Percentiles rank a stretch among this genome's conserved stretches.
These are phyloP conservation scores for Paratilapia polleni DNA, from an alignment of 2,113 vertebrate species.

Conservation along the genomic window DNA sequence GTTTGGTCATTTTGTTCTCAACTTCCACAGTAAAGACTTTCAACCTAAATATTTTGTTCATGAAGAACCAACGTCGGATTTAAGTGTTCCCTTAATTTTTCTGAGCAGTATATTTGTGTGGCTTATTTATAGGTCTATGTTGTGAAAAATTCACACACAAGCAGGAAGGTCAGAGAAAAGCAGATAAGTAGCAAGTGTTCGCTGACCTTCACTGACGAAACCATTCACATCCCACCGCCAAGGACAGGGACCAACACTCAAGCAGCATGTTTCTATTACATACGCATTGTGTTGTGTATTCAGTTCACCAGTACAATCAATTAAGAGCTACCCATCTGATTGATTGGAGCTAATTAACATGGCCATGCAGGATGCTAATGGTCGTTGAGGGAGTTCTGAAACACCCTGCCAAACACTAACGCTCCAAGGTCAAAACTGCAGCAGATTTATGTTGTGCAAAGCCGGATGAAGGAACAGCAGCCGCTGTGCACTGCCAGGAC, in stretches of 20 bases:
- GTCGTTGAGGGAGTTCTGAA: conserved; percentile 47
- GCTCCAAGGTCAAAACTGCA: conserved; percentile 63
- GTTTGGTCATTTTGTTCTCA: no score
- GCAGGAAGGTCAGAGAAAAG: background rate
- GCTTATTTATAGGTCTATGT: no score
- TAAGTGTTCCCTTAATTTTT: no score
- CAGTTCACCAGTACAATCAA: conserved; percentile 63
- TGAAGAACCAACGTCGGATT: no score
- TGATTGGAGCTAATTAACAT: conserved; percentile 71
- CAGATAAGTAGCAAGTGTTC: background rate
- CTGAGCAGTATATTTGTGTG: no score
- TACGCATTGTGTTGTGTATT: conserved; percentile 44
- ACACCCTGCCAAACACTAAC: conserved; percentile 29
- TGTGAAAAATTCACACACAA: background rate
- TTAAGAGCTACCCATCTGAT: conserved; percentile 61
- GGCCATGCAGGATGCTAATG: conserved; percentile 54
- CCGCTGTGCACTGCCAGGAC: conserved; percentile 6
- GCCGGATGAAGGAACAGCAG: conserved; percentile 25
- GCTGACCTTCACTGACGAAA: conserved; percentile 52
- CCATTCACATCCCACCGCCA: conserved; percentile 26
- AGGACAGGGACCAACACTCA: conserved; percentile 38
- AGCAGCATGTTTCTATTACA: conserved; percentile 15
- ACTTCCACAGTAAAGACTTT: no score
- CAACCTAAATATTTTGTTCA: no score
- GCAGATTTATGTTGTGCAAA: conserved; percentile 40